Evolutionary conservation across 2,888 invertebrate genomes (phyloP).

Genomic region (Phlogophora meticulosa): DNA sequence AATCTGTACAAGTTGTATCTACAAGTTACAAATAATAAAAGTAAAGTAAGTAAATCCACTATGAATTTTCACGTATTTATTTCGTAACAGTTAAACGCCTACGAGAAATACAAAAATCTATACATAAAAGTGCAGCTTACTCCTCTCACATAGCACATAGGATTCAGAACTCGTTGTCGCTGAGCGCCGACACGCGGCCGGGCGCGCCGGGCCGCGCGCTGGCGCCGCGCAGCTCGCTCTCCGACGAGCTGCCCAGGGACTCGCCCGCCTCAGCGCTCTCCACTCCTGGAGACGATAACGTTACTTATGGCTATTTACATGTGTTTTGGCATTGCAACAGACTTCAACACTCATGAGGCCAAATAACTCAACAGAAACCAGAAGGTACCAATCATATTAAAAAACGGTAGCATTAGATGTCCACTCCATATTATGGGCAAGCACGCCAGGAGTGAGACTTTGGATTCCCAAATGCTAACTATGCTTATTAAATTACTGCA

Average conservation of each 20-base stretch:
- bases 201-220: constrained; percentile 79
- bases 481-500: background rate
- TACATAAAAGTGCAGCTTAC: background rate
- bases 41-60: background rate
- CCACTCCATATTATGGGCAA: no score
- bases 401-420: no score
- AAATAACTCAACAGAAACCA: background rate
- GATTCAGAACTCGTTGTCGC: constrained; percentile 88
- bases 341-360: background rate
- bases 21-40: constrained; percentile 17
- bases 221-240: constrained; percentile 84
- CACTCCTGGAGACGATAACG: constrained; percentile 20
- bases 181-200: constrained; percentile 78
- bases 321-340: no score
- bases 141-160: accelerated
- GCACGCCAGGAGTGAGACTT: no score
- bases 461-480: background rate
- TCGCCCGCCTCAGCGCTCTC: constrained; percentile 67
- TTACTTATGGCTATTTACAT: no score
- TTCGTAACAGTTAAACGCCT: constrained; percentile 17
- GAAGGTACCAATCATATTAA: background rate
- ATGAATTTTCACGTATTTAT: constrained; percentile 33
- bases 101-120: background rate
- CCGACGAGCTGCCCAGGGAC: constrained; percentile 86
- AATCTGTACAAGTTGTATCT: no score